These are phyloP conservation scores for Nycticorax nycticorax DNA, from an alignment of 2,113 vertebrate species.

Conservation along the genomic window DNA sequence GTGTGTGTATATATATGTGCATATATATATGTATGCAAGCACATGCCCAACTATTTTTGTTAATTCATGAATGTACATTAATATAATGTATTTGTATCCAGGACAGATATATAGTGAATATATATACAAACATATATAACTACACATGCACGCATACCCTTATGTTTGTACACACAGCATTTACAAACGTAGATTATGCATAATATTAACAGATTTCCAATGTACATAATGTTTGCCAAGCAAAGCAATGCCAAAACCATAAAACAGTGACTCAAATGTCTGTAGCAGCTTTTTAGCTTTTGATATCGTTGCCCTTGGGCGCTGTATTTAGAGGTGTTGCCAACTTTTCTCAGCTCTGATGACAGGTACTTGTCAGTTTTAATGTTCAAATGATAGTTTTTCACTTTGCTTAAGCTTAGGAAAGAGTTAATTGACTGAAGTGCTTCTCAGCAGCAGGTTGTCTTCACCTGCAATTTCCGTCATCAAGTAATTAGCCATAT, in stretches of 20 bases:
- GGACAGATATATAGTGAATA: background rate
- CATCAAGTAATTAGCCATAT: conserved; percentile 76
- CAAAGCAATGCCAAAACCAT: background rate
- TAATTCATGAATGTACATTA: background rate
- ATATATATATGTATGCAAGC: background rate
- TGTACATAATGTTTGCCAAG: background rate
- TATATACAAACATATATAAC: background rate
- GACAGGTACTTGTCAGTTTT: conserved; percentile 70
- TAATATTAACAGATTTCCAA: background rate
- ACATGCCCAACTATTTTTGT: background rate
- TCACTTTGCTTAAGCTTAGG: conserved; percentile 60
- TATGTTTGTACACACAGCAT: background rate
- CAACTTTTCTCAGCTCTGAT: conserved; percentile 33
- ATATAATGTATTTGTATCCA: background rate
- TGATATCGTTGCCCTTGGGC: conserved; percentile 16
- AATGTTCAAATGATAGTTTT: conserved; percentile 68
- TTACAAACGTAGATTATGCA: background rate
- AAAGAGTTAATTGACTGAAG: conserved; percentile 71
- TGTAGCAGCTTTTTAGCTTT: conserved; percentile 30
- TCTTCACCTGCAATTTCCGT: conserved; percentile 75
- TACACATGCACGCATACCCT: background rate
- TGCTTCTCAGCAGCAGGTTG: conserved; percentile 66
- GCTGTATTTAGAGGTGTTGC: conserved; percentile 10
- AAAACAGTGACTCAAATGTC: background rate
- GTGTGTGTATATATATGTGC: background rate